phyloP scores from a whole-genome alignment of 2,888 invertebrate genomes.

The Cerceris rybyensis region DNA sequence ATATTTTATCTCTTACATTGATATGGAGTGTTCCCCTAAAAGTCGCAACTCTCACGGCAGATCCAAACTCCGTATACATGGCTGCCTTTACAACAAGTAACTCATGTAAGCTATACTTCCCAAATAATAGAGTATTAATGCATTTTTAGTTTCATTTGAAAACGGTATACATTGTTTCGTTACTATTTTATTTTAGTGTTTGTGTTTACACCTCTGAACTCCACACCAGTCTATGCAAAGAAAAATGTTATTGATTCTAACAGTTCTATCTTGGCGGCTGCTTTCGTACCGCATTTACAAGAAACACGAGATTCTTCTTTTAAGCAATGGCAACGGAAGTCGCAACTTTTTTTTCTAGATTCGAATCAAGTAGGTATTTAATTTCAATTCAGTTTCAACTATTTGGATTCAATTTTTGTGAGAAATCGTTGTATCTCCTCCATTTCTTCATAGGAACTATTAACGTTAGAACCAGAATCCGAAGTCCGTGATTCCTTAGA shows the following conservation, averaged over 20 bases:
- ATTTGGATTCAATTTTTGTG: background rate
- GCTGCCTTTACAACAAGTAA: slow-evolving; percentile 86
- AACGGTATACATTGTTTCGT: background rate
- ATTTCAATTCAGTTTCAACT: too few relatives aligned
- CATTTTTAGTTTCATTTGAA: background rate
- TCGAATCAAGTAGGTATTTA: slow-evolving; percentile 83
- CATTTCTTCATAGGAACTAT: slow-evolving; percentile 80
- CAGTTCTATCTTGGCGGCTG: slow-evolving; percentile 82
- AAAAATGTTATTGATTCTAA: slow-evolving; percentile 81
- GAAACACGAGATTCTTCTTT: slow-evolving; percentile 69
- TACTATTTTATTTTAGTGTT: slow-evolving; percentile 82
- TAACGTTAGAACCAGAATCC: slow-evolving; percentile 81
- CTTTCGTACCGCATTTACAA: slow-evolving; percentile 84
- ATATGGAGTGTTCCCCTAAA: slow-evolving; percentile 86
- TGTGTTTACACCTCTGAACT: slow-evolving; percentile 85
- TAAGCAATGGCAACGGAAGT: slow-evolving; percentile 84
- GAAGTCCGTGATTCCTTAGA: slow-evolving; percentile 79
- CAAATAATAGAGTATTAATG: background rate
- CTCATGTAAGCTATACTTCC: slow-evolving; percentile 83
- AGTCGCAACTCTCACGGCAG: slow-evolving; percentile 83
- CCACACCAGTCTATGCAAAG: slow-evolving; percentile 83
- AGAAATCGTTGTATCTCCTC: slow-evolving; percentile 2
- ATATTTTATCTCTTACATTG: slow-evolving; percentile 87
- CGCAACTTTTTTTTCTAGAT: slow-evolving; percentile 85
- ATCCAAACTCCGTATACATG: slow-evolving; percentile 87